Evolutionary conservation across 2,888 invertebrate genomes (phyloP), one percentile per base, ranked within the genome.

Genomic region (Griposia aprilina): DNA sequence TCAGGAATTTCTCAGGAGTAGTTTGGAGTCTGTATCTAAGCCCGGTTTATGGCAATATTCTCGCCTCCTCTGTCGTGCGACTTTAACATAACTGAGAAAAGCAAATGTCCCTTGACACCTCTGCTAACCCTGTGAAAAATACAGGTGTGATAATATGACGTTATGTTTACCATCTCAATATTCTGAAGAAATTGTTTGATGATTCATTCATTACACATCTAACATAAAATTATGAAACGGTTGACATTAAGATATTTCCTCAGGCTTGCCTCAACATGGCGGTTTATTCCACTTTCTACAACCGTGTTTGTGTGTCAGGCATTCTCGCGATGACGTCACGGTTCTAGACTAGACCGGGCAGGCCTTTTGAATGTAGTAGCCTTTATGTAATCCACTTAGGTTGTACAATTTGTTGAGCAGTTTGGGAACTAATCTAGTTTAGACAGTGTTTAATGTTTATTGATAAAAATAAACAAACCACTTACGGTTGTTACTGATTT

Each of bases 281-380:
- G 73, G 83, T 70, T 66, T 77, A 88, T 82, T 75, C 86, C 79
- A 82, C 84, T 88, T 88, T 88, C 90, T 81, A 86, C 36, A 80
- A 85, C 20, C 70, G 83, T 80, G 89, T 88, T 85, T 90, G 76
- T 89, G 76, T 87, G 90, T 84, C 89, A 80, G 70, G 36, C 59
- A 59, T 71, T 66, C 76, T 59, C 17, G 60, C 13, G 57, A 15
- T 89, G 87, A 88, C 89, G 89, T 83, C 90, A 88, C 11, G 7
- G 23, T 74, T 72, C 79, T 88, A 86, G 87, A 76, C 88, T 71
- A 71, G 76, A 62, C 77, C 26, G 59, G 52, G 4, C 50, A 55
- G 50, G 67, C 73, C 83, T 89, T 80, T 85, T 70, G 69, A 73
- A 84, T 85, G 78, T 85, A 55, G 71, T 68, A 36, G 63, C 0